Evolutionary conservation across 2,113 vertebrate species (phyloP).

Genomic region (Sporophila hypoxantha): DNA sequence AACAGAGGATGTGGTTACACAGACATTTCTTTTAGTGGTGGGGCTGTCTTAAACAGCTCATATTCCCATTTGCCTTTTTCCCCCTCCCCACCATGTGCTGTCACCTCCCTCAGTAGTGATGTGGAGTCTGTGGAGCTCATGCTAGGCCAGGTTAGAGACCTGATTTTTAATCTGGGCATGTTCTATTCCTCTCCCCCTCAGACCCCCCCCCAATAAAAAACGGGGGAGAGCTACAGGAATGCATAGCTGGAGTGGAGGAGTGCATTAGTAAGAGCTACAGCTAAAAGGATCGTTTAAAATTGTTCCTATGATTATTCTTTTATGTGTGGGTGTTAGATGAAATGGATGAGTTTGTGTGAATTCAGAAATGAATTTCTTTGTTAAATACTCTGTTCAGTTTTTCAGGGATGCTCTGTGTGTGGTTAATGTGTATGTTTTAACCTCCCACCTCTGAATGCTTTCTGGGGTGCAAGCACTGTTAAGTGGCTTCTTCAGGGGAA

Average conservation of each 20-base stretch:
- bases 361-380: neutral
- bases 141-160: neutral
- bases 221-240: neutral
- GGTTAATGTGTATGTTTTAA: neutral
- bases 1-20: slow-evolving; percentile 49
- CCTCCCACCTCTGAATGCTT: neutral
- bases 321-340: neutral
- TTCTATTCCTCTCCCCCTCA: neutral
- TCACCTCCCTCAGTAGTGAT: neutral
- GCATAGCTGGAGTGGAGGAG: neutral
- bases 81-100: neutral
- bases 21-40: neutral
- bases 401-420: neutral
- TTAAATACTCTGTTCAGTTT: neutral
- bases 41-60: neutral
- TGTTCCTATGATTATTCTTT: neutral
- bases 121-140: neutral
- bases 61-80: neutral
- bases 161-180: neutral
- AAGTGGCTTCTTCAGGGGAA: neutral
- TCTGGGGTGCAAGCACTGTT: neutral
- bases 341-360: neutral
- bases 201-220: neutral
- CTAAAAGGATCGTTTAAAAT: neutral
- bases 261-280: neutral